Evolutionary conservation across 2,888 invertebrate species (phyloP).

Genomic region (Chrysomela aeneicollis): DNA sequence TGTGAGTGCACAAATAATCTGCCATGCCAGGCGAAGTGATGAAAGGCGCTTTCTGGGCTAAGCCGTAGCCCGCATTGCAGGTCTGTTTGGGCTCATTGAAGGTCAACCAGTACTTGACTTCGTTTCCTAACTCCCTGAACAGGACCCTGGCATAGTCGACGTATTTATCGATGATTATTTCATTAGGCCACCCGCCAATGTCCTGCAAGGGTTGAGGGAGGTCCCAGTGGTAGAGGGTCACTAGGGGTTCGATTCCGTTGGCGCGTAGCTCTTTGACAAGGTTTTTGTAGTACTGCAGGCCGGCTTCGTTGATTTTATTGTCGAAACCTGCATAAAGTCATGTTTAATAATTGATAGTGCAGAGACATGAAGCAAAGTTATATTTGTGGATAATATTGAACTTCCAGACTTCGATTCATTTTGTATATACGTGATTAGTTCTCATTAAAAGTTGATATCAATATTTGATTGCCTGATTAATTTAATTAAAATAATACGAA

Average conservation of each 20-base stretch:
- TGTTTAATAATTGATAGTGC: no score
- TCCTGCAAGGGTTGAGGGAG: slow-evolving; percentile 63
- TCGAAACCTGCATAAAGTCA: slow-evolving; percentile 64
- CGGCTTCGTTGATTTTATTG: slow-evolving; percentile 71
- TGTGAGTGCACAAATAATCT: slow-evolving; percentile 70
- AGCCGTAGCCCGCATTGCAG: slow-evolving; percentile 55
- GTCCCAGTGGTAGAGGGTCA: slow-evolving; percentile 67
- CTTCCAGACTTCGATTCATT: no score
- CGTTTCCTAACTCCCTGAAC: slow-evolving; percentile 52
- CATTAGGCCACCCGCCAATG: slow-evolving; percentile 36
- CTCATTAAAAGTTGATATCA: no score
- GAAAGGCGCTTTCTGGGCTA: slow-evolving; percentile 61
- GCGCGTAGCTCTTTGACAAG: slow-evolving; percentile 59
- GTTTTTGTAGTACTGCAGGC: slow-evolving; percentile 63
- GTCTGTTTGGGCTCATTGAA: slow-evolving; percentile 64
- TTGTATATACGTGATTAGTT: no score
- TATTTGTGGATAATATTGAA: no score
- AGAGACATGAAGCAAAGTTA: no score
- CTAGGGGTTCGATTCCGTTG: slow-evolving; percentile 64
- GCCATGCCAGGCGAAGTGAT: slow-evolving; percentile 63
- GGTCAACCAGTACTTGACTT: slow-evolving; percentile 64
- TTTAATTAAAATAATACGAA: no score
- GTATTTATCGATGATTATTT: slow-evolving; percentile 54
- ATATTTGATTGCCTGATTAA: no score
- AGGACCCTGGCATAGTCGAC: slow-evolving; percentile 67